Evolutionary conservation across 2,888 invertebrate species (phyloP), one percentile per base, ranked within the genome.

Genomic region (Choristoneura rosaceana): DNA sequence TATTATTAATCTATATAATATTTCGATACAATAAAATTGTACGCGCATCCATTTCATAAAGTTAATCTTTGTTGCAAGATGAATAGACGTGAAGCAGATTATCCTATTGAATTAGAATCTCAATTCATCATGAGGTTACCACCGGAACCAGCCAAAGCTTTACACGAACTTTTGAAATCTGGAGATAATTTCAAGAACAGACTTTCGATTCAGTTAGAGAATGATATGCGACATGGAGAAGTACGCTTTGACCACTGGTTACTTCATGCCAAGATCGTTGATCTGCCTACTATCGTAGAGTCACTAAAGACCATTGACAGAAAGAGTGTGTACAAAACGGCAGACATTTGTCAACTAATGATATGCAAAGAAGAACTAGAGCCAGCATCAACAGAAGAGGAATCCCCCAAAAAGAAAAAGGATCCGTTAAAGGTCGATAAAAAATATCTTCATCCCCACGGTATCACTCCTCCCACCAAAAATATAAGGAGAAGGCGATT

Each of bases 311-410:
- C 98, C 0, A 97, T 98, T 61, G 99, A 99, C 86, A 96, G 95
- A 74, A 99, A 98, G 88, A 98, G 97, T 81, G 97, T 99, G 81
- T 99, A 99, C 87, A 99, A 99, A 93, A 98, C 98, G 3, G 98
- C 98, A 0, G 98, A 99, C 88, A 96, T 99, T 76, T 97, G 97
- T 81, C 99, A 98, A 94, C 90, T 96, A 87, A 95, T 98, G 93
- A 93, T 97, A 63, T 98, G 98, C 81, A 97, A 96, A 88, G 97
- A 97, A 81, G 98, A 98, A 80, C 97, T 97, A 62, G 97, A 98
- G 82, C 95, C 94, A 76, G 94, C 95, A 14, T 94, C 95, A 0
- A 95, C 96, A 0, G 96, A 96, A 76, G 97, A 97, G 79, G 97
- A 97, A 80, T 95, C 96, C 0, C 96, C 96, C 75, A 96, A 96